A percentile compares a stretch with the other conserved stretches of the same genome.
These are phyloP conservation scores for Vultur gryphus DNA, from an alignment of 2,797 vertebrate species.

Conservation along the genomic window DNA sequence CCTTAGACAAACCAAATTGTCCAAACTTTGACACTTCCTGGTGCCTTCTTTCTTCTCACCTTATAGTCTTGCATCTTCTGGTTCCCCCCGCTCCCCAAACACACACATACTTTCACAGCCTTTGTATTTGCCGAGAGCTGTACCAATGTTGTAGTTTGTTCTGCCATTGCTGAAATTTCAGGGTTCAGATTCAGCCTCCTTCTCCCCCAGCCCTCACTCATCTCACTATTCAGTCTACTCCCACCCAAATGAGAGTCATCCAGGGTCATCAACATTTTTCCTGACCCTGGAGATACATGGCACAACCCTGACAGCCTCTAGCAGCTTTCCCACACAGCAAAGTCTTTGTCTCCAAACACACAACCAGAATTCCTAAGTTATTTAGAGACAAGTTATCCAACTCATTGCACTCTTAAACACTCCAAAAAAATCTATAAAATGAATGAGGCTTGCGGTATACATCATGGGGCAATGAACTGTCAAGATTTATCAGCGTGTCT, in stretches of 20 bases:
- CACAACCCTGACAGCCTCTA: not conserved
- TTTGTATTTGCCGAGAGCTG: not conserved
- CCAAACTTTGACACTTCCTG: not conserved
- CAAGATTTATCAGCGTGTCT: not conserved
- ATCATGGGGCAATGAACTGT: not conserved
- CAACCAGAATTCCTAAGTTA: not conserved
- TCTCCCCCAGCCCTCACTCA: not conserved
- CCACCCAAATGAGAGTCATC: not conserved
- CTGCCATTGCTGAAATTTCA: not conserved
- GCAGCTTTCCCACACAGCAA: not conserved
- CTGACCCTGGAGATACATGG: not conserved
- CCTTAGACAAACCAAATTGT: not conserved
- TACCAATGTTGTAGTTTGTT: not conserved
- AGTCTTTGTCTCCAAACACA: not conserved
- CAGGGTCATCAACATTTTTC: not conserved
- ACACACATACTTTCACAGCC: not conserved
- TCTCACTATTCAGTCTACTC: not conserved
- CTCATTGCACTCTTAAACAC: not conserved
- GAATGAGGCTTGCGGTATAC: not conserved
- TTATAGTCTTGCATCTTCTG: not conserved
- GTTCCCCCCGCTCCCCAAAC: rapidly evolving
- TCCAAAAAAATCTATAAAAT: not conserved
- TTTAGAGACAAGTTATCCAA: not conserved
- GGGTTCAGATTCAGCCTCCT: not conserved
- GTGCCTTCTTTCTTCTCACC: not conserved